A percentile compares a stretch with the other conserved stretches of the same genome.
Conservation (phyloP, 2,888 invertebrate species). For the Caradrina kadenii region DNA sequence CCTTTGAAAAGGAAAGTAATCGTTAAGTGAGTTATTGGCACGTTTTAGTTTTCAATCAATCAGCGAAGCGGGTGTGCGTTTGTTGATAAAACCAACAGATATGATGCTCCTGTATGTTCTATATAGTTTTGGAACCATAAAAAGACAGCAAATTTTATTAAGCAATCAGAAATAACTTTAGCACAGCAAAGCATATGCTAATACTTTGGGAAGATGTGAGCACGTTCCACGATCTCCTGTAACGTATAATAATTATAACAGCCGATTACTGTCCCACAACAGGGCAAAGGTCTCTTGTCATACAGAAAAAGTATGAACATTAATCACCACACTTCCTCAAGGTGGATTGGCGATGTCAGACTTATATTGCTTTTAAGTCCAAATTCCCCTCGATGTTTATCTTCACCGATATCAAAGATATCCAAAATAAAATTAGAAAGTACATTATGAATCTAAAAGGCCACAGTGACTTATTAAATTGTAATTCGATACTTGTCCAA, state of each 20-base stretch:
- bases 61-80: constrained; percentile 8
- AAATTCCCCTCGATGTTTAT: too few species aligned
- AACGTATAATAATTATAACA: not conserved
- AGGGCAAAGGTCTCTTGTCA: too few species aligned
- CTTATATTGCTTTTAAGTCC: too few species aligned
- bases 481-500: too few species aligned
- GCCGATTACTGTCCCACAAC: too few species aligned
- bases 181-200: not conserved
- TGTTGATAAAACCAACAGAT: not conserved
- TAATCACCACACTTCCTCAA: too few species aligned
- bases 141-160: not conserved
- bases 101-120: not conserved
- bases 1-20: constrained; percentile 62
- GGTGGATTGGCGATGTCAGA: too few species aligned
- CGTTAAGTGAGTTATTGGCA: constrained; percentile 63
- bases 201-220: not conserved
- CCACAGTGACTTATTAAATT: too few species aligned
- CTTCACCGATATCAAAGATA: too few species aligned
- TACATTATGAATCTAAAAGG: too few species aligned
- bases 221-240: not conserved
- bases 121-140: not conserved
- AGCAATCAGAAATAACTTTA: not conserved
- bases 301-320: too few species aligned
- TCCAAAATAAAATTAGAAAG: too few species aligned
- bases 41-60: constrained; percentile 59